Percentiles rank a stretch among this genome's conserved stretches.
These are phyloP conservation scores for Empidonax traillii DNA, from an alignment of 2,113 vertebrate species.

Conservation along the genomic window DNA sequence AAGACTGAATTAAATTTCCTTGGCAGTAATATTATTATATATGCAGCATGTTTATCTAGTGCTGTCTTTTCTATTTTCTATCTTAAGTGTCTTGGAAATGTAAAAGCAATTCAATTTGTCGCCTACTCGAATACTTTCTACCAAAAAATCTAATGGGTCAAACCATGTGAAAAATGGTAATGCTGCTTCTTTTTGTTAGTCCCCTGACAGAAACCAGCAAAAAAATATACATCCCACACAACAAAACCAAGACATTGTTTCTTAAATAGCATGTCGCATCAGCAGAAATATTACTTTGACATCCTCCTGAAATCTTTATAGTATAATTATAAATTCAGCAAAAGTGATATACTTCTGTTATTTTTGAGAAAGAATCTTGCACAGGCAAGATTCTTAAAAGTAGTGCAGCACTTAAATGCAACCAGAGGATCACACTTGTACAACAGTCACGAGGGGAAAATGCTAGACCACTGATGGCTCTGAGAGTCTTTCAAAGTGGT, in stretches of 20 bases:
- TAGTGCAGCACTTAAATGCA: conserved; percentile 13
- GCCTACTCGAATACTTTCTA: conserved; percentile 43
- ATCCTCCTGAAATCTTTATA: background rate
- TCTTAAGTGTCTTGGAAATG: conserved; percentile 62
- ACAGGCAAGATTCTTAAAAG: conserved; percentile 31
- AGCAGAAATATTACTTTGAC: conserved; percentile 4
- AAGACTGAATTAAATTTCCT: conserved; percentile 65
- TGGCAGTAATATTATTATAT: conserved; percentile 57
- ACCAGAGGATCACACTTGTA: background rate
- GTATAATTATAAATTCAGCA: background rate
- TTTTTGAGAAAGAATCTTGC: background rate
- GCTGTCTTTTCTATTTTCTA: conserved; percentile 53
- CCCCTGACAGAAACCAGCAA: background rate
- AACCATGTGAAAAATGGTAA: conserved; percentile 48
- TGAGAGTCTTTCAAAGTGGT: background rate
- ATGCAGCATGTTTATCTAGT: conserved; percentile 44
- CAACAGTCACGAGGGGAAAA: background rate
- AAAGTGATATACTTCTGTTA: background rate
- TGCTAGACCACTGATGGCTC: background rate
- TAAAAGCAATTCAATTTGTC: conserved; percentile 62
- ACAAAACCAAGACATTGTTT: conserved; percentile 12
- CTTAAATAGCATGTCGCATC: conserved; percentile 4
- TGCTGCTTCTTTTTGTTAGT: conserved; percentile 13
- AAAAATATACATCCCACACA: background rate
- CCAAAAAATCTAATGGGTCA: conserved; percentile 51